Evolutionary conservation across 1,140 invertebrate genomes (phyloP).

Genomic region (Trachymyrmex septentrionalis): DNA sequence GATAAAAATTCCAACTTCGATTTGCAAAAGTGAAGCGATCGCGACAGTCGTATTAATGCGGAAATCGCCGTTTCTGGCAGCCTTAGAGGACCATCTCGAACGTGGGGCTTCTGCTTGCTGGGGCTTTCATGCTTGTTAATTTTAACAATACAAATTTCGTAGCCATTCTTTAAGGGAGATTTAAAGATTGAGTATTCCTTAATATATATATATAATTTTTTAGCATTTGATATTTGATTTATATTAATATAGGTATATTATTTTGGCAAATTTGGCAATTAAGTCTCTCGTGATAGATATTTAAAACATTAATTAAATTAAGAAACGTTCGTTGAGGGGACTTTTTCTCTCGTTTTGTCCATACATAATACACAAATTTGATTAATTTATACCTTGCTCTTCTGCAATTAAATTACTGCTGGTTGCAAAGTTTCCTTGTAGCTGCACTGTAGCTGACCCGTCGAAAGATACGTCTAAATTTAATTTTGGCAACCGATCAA

Average conservation of each 20-base stretch:
- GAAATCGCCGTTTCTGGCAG: not conserved
- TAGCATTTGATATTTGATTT: not conserved
- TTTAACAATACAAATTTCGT: not conserved
- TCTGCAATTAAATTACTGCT: not conserved
- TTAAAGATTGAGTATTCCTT: not conserved
- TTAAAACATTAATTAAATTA: not conserved
- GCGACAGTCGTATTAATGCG: too few relatives aligned
- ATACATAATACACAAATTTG: not conserved
- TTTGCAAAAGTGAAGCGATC: not conserved
- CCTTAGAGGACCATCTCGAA: not conserved
- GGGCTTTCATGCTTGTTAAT: not conserved
- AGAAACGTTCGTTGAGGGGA: not conserved
- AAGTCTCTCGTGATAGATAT: not conserved
- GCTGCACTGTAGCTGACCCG: not conserved
- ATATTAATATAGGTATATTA: not conserved
- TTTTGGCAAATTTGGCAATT: too few relatives aligned
- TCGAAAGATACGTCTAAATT: not conserved
- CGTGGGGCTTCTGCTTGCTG: not conserved
- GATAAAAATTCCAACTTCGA: conserved; percentile 35
- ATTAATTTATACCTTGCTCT: conserved; percentile 19
- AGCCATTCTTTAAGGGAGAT: not conserved
- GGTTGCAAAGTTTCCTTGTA: not conserved
- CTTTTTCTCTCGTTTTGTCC: not conserved
- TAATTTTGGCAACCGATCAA: not conserved
- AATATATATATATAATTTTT: not conserved